These are phyloP conservation scores for Druceiella hillmani DNA, from an alignment of 2,888 invertebrate genomes.

Conservation along the genomic window DNA sequence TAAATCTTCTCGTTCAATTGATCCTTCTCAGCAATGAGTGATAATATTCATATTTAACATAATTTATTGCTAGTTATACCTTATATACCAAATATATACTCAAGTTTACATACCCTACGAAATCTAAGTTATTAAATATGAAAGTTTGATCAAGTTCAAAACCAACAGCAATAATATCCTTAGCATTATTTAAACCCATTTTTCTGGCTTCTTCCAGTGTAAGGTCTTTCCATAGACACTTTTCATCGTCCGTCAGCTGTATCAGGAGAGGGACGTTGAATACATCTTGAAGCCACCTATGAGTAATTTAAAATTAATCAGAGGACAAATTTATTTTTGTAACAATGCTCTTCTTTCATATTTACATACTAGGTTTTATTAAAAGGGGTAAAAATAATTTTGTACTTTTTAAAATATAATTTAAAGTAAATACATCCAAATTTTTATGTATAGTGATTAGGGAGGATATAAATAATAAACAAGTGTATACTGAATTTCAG, in stretches of 20 bases:
- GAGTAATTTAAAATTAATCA: conserved; percentile 21
- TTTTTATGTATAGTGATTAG: too few relatives aligned
- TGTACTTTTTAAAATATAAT: too few relatives aligned
- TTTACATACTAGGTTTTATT: too few relatives aligned
- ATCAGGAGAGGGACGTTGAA: conserved; percentile 95
- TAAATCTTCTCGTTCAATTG: too few relatives aligned
- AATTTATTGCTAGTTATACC: conserved; percentile 1
- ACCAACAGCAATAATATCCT: conserved; percentile 96
- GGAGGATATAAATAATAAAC: too few relatives aligned
- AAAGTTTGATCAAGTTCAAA: conserved; percentile 94
- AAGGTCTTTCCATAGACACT: conserved; percentile 94
- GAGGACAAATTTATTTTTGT: too few relatives aligned
- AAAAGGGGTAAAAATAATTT: too few relatives aligned
- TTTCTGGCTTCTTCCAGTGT: conserved; percentile 80
- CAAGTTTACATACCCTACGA: conserved; percentile 73
- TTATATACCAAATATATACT: not conserved
- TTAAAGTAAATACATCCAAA: too few relatives aligned
- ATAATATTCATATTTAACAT: not conserved
- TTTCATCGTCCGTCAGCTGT: conserved; percentile 98
- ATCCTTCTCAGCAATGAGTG: not conserved
- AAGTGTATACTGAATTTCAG: too few relatives aligned
- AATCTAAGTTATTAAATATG: conserved; percentile 92
- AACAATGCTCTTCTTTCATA: too few relatives aligned
- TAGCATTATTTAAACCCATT: conserved; percentile 87
- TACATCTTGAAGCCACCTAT: conserved; percentile 91